phyloP scores from a whole-genome alignment of 2,888 invertebrate genomes.

The Craniophora ligustri region DNA sequence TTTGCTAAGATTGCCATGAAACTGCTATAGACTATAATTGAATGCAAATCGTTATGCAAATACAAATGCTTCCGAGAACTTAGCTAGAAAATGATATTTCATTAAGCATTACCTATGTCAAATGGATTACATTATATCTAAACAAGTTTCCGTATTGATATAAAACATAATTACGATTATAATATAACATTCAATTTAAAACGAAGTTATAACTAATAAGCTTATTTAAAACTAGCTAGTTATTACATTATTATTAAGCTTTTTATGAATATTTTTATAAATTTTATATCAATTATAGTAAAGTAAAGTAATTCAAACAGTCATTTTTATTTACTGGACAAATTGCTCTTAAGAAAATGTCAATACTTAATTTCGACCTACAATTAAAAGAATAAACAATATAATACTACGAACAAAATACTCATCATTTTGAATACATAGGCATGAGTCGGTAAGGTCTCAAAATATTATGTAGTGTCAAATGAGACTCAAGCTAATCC shows the following conservation, averaged over 20 bases:
- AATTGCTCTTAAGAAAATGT: too few species aligned
- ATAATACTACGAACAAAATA: too few species aligned
- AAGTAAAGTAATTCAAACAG: too few species aligned
- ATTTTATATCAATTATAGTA: too few species aligned
- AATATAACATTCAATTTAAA: background rate
- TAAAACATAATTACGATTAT: background rate
- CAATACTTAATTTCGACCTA: too few species aligned
- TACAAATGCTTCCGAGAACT: conserved; percentile 15
- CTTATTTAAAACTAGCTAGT: too few species aligned
- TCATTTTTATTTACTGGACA: too few species aligned
- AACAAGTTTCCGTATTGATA: background rate
- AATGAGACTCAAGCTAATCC: conserved; percentile 13
- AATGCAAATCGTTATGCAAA: conserved; percentile 17
- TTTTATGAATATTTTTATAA: too few species aligned
- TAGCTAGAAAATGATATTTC: background rate
- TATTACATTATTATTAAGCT: too few species aligned
- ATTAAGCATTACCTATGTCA: conserved; percentile 1
- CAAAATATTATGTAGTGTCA: background rate
- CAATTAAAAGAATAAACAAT: too few species aligned
- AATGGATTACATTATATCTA: background rate
- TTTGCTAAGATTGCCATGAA: conserved; percentile 9
- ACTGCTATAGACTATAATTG: conserved; percentile 4
- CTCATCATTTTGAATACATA: too few species aligned
- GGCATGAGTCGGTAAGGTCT: background rate
- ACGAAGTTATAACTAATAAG: background rate